Percentiles rank a stretch among this genome's conserved stretches.
Evolutionary conservation across 30 jellyfish, hydroid and myxozoan genomes (phyloP).

Genomic region (Aurelia coerulea): DNA sequence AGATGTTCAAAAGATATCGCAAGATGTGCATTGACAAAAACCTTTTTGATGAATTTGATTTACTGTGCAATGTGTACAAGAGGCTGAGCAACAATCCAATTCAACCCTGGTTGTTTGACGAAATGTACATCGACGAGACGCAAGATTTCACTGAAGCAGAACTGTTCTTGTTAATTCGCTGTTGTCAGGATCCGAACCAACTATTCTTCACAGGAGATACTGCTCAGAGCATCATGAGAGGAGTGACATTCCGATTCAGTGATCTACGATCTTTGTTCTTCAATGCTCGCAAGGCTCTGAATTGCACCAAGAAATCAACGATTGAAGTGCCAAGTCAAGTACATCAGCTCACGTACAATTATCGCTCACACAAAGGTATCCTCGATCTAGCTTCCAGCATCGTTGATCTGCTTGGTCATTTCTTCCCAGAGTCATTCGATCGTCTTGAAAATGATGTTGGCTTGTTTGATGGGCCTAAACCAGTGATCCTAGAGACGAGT

Average conservation of each 20-base stretch:
- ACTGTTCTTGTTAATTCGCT: constrained; percentile 63
- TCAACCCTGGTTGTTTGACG: constrained; percentile 79
- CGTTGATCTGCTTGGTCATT: constrained; percentile 51
- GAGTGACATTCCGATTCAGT: constrained; percentile 87
- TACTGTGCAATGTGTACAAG: constrained; percentile 63
- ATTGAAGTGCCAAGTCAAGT: constrained; percentile 67
- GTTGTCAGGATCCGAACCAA: constrained; percentile 79
- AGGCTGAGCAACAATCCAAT: constrained; percentile 44
- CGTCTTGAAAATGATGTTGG: constrained; percentile 77
- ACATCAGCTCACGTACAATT: constrained; percentile 80
- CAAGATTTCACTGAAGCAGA: constrained; percentile 95
- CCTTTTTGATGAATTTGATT: constrained; percentile 78
- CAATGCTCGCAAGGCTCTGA: constrained; percentile 55
- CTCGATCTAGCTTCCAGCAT: constrained; percentile 74
- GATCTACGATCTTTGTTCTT: constrained; percentile 75
- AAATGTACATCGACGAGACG: constrained; percentile 86
- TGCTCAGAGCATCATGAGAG: constrained; percentile 92
- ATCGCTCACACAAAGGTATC: constrained; percentile 90
- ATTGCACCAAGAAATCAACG: constrained; percentile 11
- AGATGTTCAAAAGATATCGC: constrained; percentile 52
- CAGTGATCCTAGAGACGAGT: constrained; percentile 77
- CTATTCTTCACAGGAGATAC: constrained; percentile 94
- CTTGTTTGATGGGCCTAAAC: constrained; percentile 92
- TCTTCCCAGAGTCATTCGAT: constrained; percentile 88
- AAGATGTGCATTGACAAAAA: constrained; percentile 41